phyloP scores from a whole-genome alignment of 2,888 invertebrate genomes.

The Hydrotaea cyrtoneurina region DNA sequence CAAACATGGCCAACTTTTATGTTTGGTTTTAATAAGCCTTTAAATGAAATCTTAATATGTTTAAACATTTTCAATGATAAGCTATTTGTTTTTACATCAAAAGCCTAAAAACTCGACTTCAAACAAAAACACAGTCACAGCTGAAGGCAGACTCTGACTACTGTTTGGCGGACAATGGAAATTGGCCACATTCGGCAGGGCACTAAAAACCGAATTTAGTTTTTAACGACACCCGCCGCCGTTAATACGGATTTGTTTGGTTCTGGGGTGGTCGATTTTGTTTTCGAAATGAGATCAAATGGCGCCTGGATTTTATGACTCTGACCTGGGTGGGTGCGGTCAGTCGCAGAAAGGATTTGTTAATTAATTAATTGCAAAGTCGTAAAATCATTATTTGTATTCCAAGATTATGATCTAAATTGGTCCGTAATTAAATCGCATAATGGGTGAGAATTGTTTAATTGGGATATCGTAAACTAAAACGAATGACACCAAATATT shows the following conservation, averaged over 20 bases:
- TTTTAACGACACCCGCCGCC: background rate
- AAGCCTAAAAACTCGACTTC: slow-evolving; percentile 38
- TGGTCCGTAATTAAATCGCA: background rate
- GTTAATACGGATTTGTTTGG: background rate
- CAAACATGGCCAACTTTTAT: slow-evolving; percentile 43
- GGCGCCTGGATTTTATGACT: slow-evolving; percentile 42
- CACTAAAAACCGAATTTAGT: background rate
- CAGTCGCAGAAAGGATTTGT: background rate
- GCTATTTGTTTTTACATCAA: slow-evolving; percentile 55
- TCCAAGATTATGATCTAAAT: background rate
- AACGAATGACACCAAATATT: background rate
- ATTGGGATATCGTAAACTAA: background rate
- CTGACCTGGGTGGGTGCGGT: background rate
- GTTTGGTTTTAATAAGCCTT: slow-evolving; percentile 10
- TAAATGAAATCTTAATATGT: slow-evolving; percentile 32
- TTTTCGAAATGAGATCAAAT: slow-evolving; percentile 46
- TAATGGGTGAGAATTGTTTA: background rate
- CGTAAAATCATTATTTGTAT: background rate
- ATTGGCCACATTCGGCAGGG: background rate
- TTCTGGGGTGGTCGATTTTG: slow-evolving; percentile 37
- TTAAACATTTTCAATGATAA: slow-evolving; percentile 23
- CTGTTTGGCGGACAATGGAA: background rate
- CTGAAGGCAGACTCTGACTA: background rate
- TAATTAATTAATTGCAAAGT: background rate
- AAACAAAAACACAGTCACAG: slow-evolving; percentile 29